Percentiles rank a stretch among this genome's conserved stretches.
phyloP scores from a whole-genome alignment of 1,140 invertebrate species.

The Drosophila littoralis region DNA sequence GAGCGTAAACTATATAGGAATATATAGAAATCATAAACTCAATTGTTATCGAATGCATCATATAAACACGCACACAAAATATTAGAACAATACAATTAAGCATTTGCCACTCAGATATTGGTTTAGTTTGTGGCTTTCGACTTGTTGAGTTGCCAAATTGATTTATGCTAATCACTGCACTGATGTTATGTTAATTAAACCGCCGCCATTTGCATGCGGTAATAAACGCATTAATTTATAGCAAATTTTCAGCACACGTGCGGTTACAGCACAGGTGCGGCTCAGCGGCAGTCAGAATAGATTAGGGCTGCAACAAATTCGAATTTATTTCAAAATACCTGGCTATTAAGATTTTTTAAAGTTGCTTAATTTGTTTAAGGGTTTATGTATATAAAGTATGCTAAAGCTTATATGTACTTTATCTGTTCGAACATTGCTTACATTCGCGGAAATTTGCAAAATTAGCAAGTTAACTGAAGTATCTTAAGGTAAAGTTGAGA shows the following conservation, averaged over 20 bases:
- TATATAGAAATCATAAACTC: conserved; percentile 23
- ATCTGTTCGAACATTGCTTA: too few relatives aligned
- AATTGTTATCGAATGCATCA: conserved; percentile 39
- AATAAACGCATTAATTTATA: conserved; percentile 56
- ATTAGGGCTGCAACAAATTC: not conserved
- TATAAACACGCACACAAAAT: conserved; percentile 57
- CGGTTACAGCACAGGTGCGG: not conserved
- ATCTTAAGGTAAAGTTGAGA: too few relatives aligned
- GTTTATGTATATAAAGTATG: too few relatives aligned
- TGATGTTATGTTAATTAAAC: conserved; percentile 61
- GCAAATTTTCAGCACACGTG: not conserved
- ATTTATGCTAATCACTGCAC: conserved; percentile 67
- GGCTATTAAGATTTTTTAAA: too few relatives aligned
- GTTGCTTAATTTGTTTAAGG: too few relatives aligned
- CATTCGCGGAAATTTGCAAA: too few relatives aligned
- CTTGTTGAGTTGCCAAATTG: conserved; percentile 66
- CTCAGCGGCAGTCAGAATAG: not conserved
- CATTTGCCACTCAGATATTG: conserved; percentile 16
- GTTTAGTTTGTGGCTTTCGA: conserved; percentile 35
- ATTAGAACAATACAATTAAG: conserved; percentile 12
- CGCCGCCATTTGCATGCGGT: conserved; percentile 38
- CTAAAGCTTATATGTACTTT: too few relatives aligned
- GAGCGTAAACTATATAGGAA: conserved; percentile 14
- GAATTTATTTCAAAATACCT: not conserved
- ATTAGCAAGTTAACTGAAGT: too few relatives aligned